These are phyloP conservation scores for Doris montereyensis DNA, from an alignment of 2,888 invertebrate species.

Conservation along the genomic window DNA sequence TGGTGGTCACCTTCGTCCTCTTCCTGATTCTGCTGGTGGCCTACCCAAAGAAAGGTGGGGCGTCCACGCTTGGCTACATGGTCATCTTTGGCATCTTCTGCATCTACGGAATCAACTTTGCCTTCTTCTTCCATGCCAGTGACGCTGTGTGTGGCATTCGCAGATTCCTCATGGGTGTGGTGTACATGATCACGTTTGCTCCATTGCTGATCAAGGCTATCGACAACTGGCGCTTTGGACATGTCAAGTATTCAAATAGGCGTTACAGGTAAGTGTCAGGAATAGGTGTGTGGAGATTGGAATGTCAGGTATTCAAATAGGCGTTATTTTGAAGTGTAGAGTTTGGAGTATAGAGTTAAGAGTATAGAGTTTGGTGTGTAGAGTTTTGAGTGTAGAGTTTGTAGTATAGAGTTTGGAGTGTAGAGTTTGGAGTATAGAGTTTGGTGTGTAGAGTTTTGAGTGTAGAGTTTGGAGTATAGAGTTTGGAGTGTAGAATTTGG, in stretches of 20 bases:
- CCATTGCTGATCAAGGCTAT: constrained; percentile 73
- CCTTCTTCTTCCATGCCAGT: constrained; percentile 72
- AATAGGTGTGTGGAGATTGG: no score
- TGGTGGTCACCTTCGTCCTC: constrained; percentile 69
- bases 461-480: no score
- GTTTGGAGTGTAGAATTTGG: no score
- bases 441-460: no score
- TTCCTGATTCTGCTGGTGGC: constrained; percentile 70
- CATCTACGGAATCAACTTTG: constrained; percentile 73
- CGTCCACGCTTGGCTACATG: constrained; percentile 72
- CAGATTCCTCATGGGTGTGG: constrained; percentile 72
- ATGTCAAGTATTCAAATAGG: constrained; percentile 50
- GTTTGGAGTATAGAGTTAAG: no score
- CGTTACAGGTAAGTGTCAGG: constrained; percentile 46
- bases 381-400: no score
- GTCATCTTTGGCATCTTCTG: constrained; percentile 72
- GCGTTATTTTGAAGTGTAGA: no score
- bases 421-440: no score
- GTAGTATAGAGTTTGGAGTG: no score
- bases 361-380: no score
- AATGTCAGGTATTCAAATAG: no score
- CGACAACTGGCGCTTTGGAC: constrained; percentile 71
- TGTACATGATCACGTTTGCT: constrained; percentile 73
- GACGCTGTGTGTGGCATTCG: constrained; percentile 71
- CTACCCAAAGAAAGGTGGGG: constrained; percentile 71